Evolutionary conservation across 1,140 invertebrate species (phyloP), one percentile per base, ranked within the genome.

Genomic region (Lasioglossum baleicum): DNA sequence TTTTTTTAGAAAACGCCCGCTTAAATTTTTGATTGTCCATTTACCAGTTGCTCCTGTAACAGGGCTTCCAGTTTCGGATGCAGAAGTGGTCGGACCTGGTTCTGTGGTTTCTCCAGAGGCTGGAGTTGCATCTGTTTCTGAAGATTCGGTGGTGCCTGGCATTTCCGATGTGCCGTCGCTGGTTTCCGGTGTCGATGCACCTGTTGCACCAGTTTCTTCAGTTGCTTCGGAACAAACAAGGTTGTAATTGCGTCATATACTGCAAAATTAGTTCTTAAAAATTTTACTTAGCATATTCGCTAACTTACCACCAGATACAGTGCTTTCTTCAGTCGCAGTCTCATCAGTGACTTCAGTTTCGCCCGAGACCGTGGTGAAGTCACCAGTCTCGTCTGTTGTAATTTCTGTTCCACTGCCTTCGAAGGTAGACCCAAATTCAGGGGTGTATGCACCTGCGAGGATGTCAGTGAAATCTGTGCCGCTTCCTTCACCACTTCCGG

Each of bases 371-470:
- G 70, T 80, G 0, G 64, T 74, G 0, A 75, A 69, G 40, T 20
- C 31, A 22, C 81, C 77, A 17, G 20, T 61, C 11, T 73, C 81
- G 2, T 81, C 75, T 1, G 72, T 71, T 0, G 65, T 83, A 8
- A 75, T 44, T 26, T 82, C 82, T 15, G 88, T 85, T 20, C 91
- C 92, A 68, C 91, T 92, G 26, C 92, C 91, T 72, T 93, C 91
- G 11, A 86, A 1, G 0, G 77, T 87, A 0, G 88, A 83, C 8
- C 64, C 75, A 44, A 63, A 75, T 4, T 60, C 61, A 1, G 61
- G 11, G 0, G 42, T 60, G 26, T 58, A 58, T 11, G 75, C 63
- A 10, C 66, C 80, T 2, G 53, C 65, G 56, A 84, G 58, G 7
- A 83, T 48, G 22, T 48, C 77, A 22, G 67, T 85, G 17, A 87